Conservation (phyloP, 2,797 vertebrate species). For the Lepilemur ruficaudatus region DNA sequence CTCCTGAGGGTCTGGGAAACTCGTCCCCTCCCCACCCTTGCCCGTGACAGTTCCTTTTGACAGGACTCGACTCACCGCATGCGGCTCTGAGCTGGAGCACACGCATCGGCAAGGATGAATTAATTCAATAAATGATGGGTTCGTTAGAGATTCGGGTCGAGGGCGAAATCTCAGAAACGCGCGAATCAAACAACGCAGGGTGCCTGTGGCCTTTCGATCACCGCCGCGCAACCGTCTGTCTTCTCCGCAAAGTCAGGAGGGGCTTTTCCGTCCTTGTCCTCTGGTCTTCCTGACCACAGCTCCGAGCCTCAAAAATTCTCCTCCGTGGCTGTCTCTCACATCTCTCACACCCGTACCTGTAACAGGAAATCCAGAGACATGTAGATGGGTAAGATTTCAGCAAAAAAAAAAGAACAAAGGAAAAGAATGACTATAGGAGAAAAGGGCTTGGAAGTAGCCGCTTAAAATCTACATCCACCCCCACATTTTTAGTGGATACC, state of each 20-base stretch:
- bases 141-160: not conserved
- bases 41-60: rapidly evolving
- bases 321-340: not conserved
- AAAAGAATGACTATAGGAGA: not conserved
- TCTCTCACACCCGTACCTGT: not conserved
- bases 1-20: not conserved
- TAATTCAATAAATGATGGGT: not conserved
- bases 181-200: not conserved
- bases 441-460: rapidly evolving
- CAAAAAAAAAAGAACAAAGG: not conserved
- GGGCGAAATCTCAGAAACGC: not conserved
- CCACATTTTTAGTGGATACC: not conserved
- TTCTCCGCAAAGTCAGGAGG: not conserved
- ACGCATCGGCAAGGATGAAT: not conserved
- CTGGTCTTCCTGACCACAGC: not conserved
- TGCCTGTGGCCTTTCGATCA: not conserved
- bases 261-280: not conserved
- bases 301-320: not conserved
- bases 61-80: rapidly evolving
- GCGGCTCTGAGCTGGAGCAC: not conserved
- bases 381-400: not conserved
- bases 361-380: not conserved
- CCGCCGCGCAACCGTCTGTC: not conserved
- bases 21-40: not conserved
- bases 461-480: not conserved